Evolutionary conservation across 1,140 invertebrate species (phyloP).

Genomic region (Phymorhynchus buccinoides): DNA sequence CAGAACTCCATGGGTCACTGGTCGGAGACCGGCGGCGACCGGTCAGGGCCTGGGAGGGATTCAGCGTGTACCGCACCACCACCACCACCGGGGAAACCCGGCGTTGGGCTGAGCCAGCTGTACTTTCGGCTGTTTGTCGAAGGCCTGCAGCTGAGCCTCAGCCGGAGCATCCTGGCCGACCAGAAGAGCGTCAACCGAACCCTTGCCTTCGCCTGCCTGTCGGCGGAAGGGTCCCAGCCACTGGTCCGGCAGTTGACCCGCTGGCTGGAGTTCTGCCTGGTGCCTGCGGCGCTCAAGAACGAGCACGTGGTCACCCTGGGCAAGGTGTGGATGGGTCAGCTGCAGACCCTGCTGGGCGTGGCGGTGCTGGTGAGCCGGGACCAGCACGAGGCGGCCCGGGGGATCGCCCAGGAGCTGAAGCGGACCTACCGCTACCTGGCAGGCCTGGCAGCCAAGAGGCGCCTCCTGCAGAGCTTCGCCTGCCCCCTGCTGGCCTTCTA

Average conservation of each 20-base stretch:
- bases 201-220: constrained; percentile 31
- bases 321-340: constrained; percentile 18
- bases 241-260: constrained; percentile 30
- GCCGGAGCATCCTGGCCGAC: constrained; percentile 19
- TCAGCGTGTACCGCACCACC: no score
- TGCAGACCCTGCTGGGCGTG: constrained; percentile 37
- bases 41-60: neutral
- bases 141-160: constrained; percentile 28
- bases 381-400: constrained; percentile 33
- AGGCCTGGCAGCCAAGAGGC: constrained; percentile 23
- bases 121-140: constrained; percentile 25
- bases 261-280: constrained; percentile 39
- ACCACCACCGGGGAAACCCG: neutral
- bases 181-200: constrained; percentile 24
- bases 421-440: constrained; percentile 40
- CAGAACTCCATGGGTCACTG: neutral
- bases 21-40: neutral
- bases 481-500: constrained; percentile 37
- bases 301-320: constrained; percentile 4
- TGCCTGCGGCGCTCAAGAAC: neutral
- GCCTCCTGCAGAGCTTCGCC: constrained; percentile 25
- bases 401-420: constrained; percentile 21
- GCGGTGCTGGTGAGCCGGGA: constrained; percentile 29
- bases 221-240: constrained; percentile 1
- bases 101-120: constrained; percentile 4